Base-by-base conservation (phyloP, 2,113 vertebrate species). In the Ascaphus truei region DNA sequence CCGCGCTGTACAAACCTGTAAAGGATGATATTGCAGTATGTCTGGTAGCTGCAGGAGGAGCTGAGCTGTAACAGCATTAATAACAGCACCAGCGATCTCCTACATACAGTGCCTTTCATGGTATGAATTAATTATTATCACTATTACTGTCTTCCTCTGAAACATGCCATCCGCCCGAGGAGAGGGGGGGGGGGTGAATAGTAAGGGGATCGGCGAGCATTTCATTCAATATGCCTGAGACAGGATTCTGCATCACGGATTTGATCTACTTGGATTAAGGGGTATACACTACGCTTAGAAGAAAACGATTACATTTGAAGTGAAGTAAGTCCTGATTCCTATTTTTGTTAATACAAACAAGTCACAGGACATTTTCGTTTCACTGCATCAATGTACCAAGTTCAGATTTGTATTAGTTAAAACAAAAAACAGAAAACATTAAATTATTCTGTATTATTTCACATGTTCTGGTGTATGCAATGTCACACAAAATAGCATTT, bases 71-170 rank as follows among this genome's bases (percentile, higher is more conserved):
- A 45, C 39, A 58, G 39, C 25, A 10, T 39, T 48, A 13, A 29
- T 31, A 68, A 16, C 52, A 59, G 55, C 45, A 43, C 36, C 43
- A 68, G 60, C 50, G 43, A 34, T 68, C 30, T 59, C 41, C 16
- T 39, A 39, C 55, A 68, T 59, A 31, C 43, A 29, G 30, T 51
- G 55, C 66, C n/a, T 23, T 51, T 59, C 55, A 36, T n/a, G 45
- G 56, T 68, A 60, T 68, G 55, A 59, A 68, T 68, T 68, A 68
- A 68, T 68, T 59, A 68, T 59, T 48, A 68, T 68, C 66, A 48
- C 18, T 51, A 59, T 60, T 60, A 50, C 43, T 15, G 26, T 26
- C 55, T 30, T 29, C 60, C 43, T 62, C 31, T 33, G 41, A 56
- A 58, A 68, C 43, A 68, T 59, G 66, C 43, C 66, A 47, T 58